Base-by-base conservation (phyloP, 2,797 vertebrate genomes). In the Artibeus lituratus region DNA sequence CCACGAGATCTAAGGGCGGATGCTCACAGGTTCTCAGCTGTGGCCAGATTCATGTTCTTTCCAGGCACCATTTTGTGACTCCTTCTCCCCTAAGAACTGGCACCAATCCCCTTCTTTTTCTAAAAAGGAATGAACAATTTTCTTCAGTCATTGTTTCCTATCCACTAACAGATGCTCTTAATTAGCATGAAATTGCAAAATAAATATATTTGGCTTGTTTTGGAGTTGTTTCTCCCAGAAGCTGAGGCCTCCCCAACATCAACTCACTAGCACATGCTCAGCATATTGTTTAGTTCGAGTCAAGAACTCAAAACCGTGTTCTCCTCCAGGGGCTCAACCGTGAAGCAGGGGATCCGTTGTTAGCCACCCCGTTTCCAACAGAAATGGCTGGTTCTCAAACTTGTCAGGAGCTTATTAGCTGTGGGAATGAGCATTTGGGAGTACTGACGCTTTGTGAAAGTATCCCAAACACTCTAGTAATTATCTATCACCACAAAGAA, bases 201-300 rank as follows among this genome's bases (percentile, higher is more conserved):
- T 91, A 96, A 92, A 90, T 96, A 69, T 85, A 59, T 97, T 96
- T 97, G 85, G 76, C 83, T 96, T 97, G 67, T 96, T 97, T 94
- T 39, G 90, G 65, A 77, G 81, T 83, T 94, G 77, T 91, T 96
- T 95, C 67, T 96, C 24, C 67, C 86, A 78, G 82, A 96, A 95
- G 42, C 49, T 29, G 73, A 84, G 95, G 69, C 74, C 65, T 80
- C 19, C 24, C 76, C 70, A 47, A 49, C 26, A 83, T 76, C 39
- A 74, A n/a, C 86, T 35, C 39, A 85, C 84, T 78, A 73, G 8
- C 91, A 86, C 26, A 59, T 7, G 2, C 67, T 86, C 86, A n/a
- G 85, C 0, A 2, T 21, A 10, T 69, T 73, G 87, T 93, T 77
- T 49, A 19, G 32, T 82, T 74, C 49, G 47, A 74, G 57, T 92